These are phyloP conservation scores for Yponomeuta cagnagella DNA, from an alignment of 2,888 invertebrate species.

Conservation along the genomic window DNA sequence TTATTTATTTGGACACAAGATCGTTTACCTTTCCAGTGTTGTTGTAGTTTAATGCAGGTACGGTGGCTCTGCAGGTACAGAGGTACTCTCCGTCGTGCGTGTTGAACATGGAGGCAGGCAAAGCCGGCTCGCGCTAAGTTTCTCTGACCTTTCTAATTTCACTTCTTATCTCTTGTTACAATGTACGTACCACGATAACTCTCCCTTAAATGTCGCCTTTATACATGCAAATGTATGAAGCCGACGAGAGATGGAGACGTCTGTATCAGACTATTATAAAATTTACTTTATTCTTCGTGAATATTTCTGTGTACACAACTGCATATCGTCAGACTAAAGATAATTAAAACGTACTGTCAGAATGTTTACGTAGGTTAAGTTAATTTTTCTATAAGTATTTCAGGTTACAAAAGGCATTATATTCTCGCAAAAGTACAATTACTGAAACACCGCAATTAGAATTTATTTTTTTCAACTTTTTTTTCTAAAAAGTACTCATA, in stretches of 20 bases:
- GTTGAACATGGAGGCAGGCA: not conserved
- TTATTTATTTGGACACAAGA: not conserved
- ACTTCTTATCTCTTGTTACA: conserved; percentile 31
- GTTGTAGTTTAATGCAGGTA: not conserved
- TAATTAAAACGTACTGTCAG: not conserved
- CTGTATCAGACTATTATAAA: not conserved
- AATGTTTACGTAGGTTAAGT: not conserved
- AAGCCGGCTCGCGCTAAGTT: conserved; percentile 25
- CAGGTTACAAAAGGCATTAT: no score
- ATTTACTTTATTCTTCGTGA: not conserved
- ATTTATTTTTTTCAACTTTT: no score
- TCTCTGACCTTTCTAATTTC: conserved; percentile 54
- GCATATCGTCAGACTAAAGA: not conserved
- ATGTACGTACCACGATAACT: not conserved
- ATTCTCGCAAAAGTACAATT: no score
- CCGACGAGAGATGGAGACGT: not conserved
- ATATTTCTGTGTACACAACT: not conserved
- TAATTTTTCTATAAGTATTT: no score
- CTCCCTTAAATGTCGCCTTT: not conserved
- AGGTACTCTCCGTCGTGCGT: not conserved
- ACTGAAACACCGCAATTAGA: no score
- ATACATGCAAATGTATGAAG: not conserved
- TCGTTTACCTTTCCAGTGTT: not conserved
- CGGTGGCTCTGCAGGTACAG: not conserved
- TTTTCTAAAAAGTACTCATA: no score